These are phyloP conservation scores for Eubasilissa splendida DNA, from an alignment of 2,888 invertebrate species.

Conservation along the genomic window DNA sequence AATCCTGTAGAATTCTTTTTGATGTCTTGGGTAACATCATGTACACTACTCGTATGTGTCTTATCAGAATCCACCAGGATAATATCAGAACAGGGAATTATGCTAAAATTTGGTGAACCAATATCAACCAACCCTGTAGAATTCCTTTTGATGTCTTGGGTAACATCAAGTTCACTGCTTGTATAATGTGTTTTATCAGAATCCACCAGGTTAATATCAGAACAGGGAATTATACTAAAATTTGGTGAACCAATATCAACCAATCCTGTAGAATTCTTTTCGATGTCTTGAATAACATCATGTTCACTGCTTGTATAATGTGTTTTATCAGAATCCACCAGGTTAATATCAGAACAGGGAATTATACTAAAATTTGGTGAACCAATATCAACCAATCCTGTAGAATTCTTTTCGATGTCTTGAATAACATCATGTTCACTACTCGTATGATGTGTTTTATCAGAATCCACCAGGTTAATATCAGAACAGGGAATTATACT, in stretches of 20 bases:
- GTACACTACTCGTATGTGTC: neutral
- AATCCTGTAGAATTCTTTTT: neutral
- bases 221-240: neutral
- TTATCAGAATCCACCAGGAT: neutral
- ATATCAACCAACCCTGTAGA: neutral
- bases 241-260: conserved; percentile 8
- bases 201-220: neutral
- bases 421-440: neutral
- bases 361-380: neutral
- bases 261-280: neutral
- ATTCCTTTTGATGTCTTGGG: neutral
- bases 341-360: neutral
- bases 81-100: neutral
- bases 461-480: conserved; percentile 6
- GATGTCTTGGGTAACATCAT: neutral
- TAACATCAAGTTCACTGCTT: neutral
- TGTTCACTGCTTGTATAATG: neutral
- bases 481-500: conserved; percentile 7
- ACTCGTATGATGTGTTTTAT: neutral
- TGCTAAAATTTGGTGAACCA: neutral
- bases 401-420: neutral
- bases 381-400: neutral
- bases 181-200: neutral
- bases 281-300: neutral
- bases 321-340: neutral